Conservation (phyloP, 2,113 vertebrate species). For the Aspidoscelis tigris region DNA sequence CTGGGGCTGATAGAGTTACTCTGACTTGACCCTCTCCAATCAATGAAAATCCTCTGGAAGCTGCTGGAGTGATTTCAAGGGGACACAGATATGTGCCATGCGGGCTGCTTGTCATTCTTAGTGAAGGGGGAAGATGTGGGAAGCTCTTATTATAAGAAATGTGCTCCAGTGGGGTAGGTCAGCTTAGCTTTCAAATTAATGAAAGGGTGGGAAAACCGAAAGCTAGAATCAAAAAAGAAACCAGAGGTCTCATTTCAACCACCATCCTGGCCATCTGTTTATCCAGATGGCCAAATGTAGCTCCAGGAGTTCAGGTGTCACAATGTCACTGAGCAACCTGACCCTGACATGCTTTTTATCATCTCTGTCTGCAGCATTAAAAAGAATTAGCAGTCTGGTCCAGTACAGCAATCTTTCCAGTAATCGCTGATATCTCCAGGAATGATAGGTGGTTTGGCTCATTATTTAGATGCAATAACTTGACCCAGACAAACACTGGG, state of each 20-base stretch:
- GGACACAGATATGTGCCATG: background rate
- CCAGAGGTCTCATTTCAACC: slow-evolving; percentile 45
- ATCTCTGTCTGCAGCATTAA: slow-evolving; percentile 39
- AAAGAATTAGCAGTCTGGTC: slow-evolving; percentile 35
- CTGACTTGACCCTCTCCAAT: background rate
- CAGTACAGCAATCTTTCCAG: slow-evolving; percentile 29
- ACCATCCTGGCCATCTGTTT: slow-evolving; percentile 41
- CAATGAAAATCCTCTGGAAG: background rate
- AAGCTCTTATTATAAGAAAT: slow-evolving; percentile 36
- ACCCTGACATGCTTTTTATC: slow-evolving; percentile 40
- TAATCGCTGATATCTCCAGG: slow-evolving; percentile 57
- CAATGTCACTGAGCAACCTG: slow-evolving; percentile 31
- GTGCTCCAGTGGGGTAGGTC: slow-evolving; percentile 23
- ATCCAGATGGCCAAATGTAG: slow-evolving; percentile 50
- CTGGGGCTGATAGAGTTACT: background rate
- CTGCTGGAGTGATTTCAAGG: background rate
- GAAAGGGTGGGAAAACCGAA: background rate
- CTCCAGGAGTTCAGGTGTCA: slow-evolving; percentile 51
- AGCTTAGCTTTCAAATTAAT: slow-evolving; percentile 2
- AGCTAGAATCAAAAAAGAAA: slow-evolving; percentile 12
- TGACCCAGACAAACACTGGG: slow-evolving; percentile 64
- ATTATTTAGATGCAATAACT: slow-evolving; percentile 67
- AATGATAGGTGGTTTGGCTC: slow-evolving; percentile 45
- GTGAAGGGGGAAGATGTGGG: background rate
- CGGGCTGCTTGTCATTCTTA: background rate